Evolutionary conservation across 2,797 vertebrate species (phyloP).

Genomic region (Atherinosoma microstoma): DNA sequence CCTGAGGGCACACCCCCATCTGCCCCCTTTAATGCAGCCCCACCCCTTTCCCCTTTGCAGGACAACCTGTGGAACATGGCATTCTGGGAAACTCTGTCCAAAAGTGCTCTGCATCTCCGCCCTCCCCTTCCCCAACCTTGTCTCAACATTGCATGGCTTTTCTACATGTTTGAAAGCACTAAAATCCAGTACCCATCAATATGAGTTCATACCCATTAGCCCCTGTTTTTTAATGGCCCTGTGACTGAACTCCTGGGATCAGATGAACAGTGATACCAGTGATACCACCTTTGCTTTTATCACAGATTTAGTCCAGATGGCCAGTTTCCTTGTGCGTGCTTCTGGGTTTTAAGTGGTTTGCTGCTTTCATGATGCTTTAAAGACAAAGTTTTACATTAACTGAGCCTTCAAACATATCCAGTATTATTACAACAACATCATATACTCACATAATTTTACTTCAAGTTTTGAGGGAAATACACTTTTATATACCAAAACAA

Average conservation of each 20-base stretch:
- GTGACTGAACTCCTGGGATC: slow-evolving; percentile 51
- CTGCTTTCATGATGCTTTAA: slow-evolving; percentile 83
- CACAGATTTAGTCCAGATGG: slow-evolving; percentile 45
- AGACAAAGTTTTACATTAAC: slow-evolving; percentile 76
- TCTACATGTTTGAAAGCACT: slow-evolving; percentile 83
- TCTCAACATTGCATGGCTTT: slow-evolving; percentile 86
- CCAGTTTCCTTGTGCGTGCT: slow-evolving; percentile 50
- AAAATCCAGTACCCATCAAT: slow-evolving; percentile 72
- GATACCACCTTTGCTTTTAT: slow-evolving; percentile 50
- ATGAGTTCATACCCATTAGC: slow-evolving; percentile 74
- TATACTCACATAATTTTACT: slow-evolving; percentile 76
- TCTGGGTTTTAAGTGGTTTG: slow-evolving; percentile 71
- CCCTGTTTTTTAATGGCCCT: slow-evolving; percentile 61
- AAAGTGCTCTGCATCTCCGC: slow-evolving; percentile 77
- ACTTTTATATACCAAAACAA: slow-evolving; percentile 67
- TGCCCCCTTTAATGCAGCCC: slow-evolving; percentile 44
- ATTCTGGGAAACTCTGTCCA: slow-evolving; percentile 88
- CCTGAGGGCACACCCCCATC: slow-evolving; percentile 70
- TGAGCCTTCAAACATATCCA: slow-evolving; percentile 80
- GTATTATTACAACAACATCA: slow-evolving; percentile 76
- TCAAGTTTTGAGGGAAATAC: slow-evolving; percentile 55
- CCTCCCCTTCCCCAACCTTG: slow-evolving; percentile 56
- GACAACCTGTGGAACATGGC: slow-evolving; percentile 79
- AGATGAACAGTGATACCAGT: slow-evolving; percentile 49
- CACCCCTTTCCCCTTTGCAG: slow-evolving; percentile 64